Evolutionary conservation across 2,797 vertebrate species (phyloP), one percentile per base, ranked within the genome.

Genomic region (Bradypodion pumilum): DNA sequence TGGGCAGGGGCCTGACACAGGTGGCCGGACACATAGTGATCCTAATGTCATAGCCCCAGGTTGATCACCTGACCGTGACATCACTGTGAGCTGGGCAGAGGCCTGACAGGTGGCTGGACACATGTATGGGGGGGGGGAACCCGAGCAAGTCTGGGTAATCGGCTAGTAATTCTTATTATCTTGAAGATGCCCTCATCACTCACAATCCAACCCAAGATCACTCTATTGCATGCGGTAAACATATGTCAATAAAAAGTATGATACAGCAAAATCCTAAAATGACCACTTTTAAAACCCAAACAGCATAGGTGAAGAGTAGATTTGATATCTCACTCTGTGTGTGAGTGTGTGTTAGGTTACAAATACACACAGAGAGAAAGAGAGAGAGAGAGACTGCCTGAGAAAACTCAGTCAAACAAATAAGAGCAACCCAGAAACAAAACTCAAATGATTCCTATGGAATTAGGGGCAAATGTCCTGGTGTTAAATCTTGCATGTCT

Each of bases 241-340:
- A 23, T 69, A 69, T 69, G 40, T 69, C 40, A 9, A 40, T 69
- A 42, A 69, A 69, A 40, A 40, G 40, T 40, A 40, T 15, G 12
- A 77, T 63, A 9, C 1, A 70, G 59, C 2, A 87, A 82, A 75
- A 85, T 46, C 27, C 13, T 78, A 78, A 82, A 15, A 87, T 32
- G 0, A 32, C 52, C 46, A n/a, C n/a, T 69, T 35, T 21, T 46
- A 44, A 59, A 32, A 56, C 44, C 42, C 7, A 52, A 66, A 44
- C 21, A 59, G 46, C 16, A 15, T 62, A 35, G 37, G 8, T 42
- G 35, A 74, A 32, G 74, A 52, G 32, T 19, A 32, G 66, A 25
- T 27, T 29, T 37, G 13, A 13, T 75, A 7, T 46, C 6, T 52
- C 1, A 40, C 44, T n/a, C 32, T 66, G 52, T 56, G 52, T 16